Conservation (phyloP, 2,113 vertebrate genomes). For the Leucopternis melanops region DNA sequence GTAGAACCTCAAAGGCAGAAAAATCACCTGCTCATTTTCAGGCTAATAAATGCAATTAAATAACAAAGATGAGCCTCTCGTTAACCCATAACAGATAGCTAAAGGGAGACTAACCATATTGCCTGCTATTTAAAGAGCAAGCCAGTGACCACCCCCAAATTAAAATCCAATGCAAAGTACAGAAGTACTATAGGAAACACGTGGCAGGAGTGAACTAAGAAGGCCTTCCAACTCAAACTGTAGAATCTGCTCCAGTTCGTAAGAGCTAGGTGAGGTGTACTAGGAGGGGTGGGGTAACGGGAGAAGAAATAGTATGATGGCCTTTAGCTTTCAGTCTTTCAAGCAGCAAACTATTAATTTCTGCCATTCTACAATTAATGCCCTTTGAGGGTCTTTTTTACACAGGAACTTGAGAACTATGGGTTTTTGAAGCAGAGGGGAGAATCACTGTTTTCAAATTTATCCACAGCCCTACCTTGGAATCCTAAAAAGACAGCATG, state of each 20-base stretch:
- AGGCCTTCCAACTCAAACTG: background rate
- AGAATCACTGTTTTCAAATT: background rate
- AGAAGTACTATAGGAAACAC: background rate
- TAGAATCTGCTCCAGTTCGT: background rate
- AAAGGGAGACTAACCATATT: background rate
- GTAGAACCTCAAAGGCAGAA: background rate
- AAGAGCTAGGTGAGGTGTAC: background rate
- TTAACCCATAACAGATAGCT: background rate
- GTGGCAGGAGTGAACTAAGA: background rate
- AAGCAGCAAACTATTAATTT: background rate
- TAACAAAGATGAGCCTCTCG: background rate
- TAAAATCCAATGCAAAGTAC: background rate
- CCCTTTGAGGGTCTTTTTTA: background rate
- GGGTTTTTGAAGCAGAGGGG: background rate
- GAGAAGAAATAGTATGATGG: background rate
- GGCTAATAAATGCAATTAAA: background rate
- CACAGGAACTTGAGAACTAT: background rate
- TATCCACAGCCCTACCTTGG: background rate
- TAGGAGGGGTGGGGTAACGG: rapidly evolving
- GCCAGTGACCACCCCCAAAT: background rate
- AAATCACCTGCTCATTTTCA: background rate
- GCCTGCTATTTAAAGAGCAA: background rate
- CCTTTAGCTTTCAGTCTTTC: background rate
- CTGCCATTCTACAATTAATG: background rate
- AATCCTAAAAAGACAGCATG: background rate